phyloP scores from a whole-genome alignment of 2,888 invertebrate genomes.

The Abrostola triplasia region DNA sequence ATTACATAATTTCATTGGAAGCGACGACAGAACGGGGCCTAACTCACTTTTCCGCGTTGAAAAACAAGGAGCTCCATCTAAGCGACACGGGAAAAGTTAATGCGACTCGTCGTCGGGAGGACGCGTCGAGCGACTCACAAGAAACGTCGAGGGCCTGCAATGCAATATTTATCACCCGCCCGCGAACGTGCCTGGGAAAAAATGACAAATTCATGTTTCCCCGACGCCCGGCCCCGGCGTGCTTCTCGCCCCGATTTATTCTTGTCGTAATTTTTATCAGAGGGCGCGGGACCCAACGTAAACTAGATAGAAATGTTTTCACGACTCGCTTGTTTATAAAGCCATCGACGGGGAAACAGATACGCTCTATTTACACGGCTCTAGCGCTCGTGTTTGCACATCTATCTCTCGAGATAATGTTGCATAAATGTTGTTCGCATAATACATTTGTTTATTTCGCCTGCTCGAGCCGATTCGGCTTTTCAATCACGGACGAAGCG shows the following conservation, averaged over 20 bases:
- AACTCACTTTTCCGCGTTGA: constrained; percentile 78
- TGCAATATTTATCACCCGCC: constrained; percentile 87
- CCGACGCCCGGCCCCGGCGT: constrained; percentile 61
- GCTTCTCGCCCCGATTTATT: constrained; percentile 80
- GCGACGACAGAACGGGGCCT: constrained; percentile 79
- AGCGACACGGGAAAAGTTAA: constrained; percentile 78
- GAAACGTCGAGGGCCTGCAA: constrained; percentile 80
- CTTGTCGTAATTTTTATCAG: constrained; percentile 85
- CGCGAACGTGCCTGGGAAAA: constrained; percentile 86
- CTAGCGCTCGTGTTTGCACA: constrained; percentile 77
- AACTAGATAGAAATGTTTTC: constrained; percentile 86
- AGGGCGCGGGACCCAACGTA: constrained; percentile 78
- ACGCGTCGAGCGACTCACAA: constrained; percentile 62
- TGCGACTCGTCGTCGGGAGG: constrained; percentile 65
- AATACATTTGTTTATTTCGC: constrained; percentile 72
- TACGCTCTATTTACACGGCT: constrained; percentile 81
- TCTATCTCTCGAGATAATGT: constrained; percentile 83
- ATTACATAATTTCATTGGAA: constrained; percentile 85
- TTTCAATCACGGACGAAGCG: constrained; percentile 70
- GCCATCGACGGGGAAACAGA: constrained; percentile 84
- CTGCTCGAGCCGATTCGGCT: constrained; percentile 68
- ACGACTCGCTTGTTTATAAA: constrained; percentile 86
- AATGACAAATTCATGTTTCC: constrained; percentile 87
- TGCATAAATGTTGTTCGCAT: constrained; percentile 77
- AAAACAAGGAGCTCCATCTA: constrained; percentile 79